Evolutionary conservation across 2,888 invertebrate species (phyloP).

Genomic region (Eupithecia vulgata): DNA sequence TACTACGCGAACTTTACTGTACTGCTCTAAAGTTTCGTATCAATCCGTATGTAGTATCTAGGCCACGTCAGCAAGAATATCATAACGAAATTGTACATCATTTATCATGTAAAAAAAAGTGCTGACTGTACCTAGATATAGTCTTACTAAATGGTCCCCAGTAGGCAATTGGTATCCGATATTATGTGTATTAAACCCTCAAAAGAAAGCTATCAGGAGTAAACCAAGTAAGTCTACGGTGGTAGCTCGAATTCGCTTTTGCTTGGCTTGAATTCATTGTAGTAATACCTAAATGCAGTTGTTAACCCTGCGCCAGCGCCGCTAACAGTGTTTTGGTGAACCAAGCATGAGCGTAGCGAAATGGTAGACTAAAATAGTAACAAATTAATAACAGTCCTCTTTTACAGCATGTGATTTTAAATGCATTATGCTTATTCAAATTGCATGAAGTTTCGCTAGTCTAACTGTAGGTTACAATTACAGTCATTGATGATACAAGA

Average conservation of each 20-base stretch:
- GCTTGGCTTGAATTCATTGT: neutral
- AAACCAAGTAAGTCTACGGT: slow-evolving; percentile 21
- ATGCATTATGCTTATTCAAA: slow-evolving; percentile 4
- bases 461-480: slow-evolving; percentile 2
- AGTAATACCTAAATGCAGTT: neutral
- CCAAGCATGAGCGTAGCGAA: slow-evolving; percentile 9
- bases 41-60: slow-evolving; percentile 22
- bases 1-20: slow-evolving; percentile 1
- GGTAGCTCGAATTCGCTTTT: neutral
- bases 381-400: neutral
- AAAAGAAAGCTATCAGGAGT: slow-evolving; percentile 19
- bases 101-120: neutral
- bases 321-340: neutral
- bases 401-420: slow-evolving; percentile 7
- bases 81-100: slow-evolving; percentile 11
- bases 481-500: neutral
- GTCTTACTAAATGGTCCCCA: neutral
- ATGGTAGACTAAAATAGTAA: neutral
- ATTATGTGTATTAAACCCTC: neutral
- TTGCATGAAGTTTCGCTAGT: slow-evolving; percentile 7
- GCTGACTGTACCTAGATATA: neutral
- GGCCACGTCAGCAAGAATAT: slow-evolving; percentile 15
- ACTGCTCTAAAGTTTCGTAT: slow-evolving; percentile 23
- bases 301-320: neutral
- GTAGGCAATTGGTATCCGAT: neutral